Base-by-base conservation (phyloP, 2,888 invertebrate species). In the Pherbina coryleti region DNA sequence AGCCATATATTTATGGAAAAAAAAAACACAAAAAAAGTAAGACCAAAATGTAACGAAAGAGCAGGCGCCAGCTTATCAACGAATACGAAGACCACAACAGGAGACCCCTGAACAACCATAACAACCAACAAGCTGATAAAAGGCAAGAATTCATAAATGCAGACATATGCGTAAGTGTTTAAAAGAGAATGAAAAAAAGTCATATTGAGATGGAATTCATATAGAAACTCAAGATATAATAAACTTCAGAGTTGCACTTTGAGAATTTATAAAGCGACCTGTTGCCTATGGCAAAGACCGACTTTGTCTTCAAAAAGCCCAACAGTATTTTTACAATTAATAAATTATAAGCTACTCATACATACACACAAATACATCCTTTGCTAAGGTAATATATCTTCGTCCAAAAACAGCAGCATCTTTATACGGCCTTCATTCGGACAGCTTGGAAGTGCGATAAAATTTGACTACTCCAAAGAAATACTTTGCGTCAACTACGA, bases 11-110 rank as follows among this genome's bases (percentile, higher is more conserved):
- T 28, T 60, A 25, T 19, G 19, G n/a, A n/a, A 60, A 28, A 28
- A 22, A 60, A 25, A 60, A 44, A 44, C 37, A 44, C 44, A 44
- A 44, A 44, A 11, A 44, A 37, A 37, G n/a, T n/a, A 37, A 37
- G 8, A 44, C 14, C 25, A 28, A 25, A 60, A 17, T 60, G 17
- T 25, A 62, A 17, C 51, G 49, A 34, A 25, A 9, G 14, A 53
- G 34, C 83, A 87, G 87, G 87, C 87, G 87, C 87, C 87, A 87
- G 85, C 87, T 87, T 87, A 87, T 87, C 87, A 85, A 82, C 80
- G 78, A 76, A 72, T 67, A 79, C 77, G 77, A 79, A 79, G 71
- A 51, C 69, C 75, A 31, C 72, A 57, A 74, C 73, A 76, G 75
- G 60, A 49, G 71, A 55, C 31, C 31, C 72, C 37, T 25, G 67